Evolutionary conservation across 2,888 invertebrate species (phyloP).

Genomic region (Lysandra bellargus): DNA sequence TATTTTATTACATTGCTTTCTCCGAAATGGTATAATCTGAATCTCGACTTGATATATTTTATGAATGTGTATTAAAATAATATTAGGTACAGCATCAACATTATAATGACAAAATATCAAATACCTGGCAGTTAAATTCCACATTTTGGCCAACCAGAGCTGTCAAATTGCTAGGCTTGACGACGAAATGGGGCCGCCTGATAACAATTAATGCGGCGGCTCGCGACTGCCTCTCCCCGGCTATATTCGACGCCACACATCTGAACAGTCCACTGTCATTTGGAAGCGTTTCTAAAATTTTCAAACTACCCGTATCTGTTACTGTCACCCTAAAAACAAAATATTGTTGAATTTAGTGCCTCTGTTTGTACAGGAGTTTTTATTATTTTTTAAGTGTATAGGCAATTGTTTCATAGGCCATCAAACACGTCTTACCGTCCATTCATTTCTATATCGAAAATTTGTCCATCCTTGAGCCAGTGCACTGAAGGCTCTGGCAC

Average conservation of each 20-base stretch:
- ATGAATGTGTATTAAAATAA: background rate
- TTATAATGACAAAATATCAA: background rate
- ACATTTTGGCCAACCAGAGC: slow-evolving; percentile 91
- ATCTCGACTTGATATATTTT: background rate
- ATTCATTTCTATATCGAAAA: slow-evolving; percentile 82
- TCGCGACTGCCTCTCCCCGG: slow-evolving; percentile 91
- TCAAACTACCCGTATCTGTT: slow-evolving; percentile 93
- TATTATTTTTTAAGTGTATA: background rate
- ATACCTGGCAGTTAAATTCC: slow-evolving; percentile 89
- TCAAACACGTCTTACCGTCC: slow-evolving; percentile 77
- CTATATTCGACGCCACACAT: slow-evolving; percentile 95
- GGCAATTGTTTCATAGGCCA: background rate
- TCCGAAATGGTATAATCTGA: background rate
- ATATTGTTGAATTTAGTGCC: background rate
- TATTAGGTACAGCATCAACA: background rate
- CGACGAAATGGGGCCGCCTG: slow-evolving; percentile 92
- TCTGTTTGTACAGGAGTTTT: background rate
- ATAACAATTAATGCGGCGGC: slow-evolving; percentile 91
- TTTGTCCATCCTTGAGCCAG: slow-evolving; percentile 91
- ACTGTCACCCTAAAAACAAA: slow-evolving; percentile 83
- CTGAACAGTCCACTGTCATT: slow-evolving; percentile 95
- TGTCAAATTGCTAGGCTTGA: slow-evolving; percentile 91
- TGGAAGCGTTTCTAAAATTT: slow-evolving; percentile 93
- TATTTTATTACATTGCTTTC: slow-evolving; percentile 14
- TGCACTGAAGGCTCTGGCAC: slow-evolving; percentile 95